Base-by-base conservation (phyloP, 2,797 vertebrate genomes). In the Epinephelus coioides region DNA sequence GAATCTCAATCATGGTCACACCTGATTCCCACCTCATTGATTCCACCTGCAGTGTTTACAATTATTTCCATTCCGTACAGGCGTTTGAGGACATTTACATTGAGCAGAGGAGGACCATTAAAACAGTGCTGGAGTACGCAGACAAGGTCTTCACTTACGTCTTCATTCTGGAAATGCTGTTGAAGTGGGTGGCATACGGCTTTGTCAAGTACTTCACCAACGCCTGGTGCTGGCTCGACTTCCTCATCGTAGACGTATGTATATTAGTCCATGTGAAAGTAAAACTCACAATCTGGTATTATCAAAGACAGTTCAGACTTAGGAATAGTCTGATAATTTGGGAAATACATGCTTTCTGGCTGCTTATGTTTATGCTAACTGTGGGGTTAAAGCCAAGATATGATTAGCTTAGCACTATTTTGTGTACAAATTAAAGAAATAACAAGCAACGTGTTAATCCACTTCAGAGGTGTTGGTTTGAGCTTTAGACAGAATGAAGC, bases 211-310 rank as follows among this genome's bases (percentile, higher is more conserved):
- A 99, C 94, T 99, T 99, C 92, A 99, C 98, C 81, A 99, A 99
- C 73, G 98, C 98, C 2, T 99, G 98, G 98, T 99, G 98, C 92
- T 99, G 98, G 97, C 95, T 99, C 19, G 98, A 99, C 95, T 99
- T 99, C 93, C 94, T 99, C 81, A 99, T 99, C 76, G 98, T 99
- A 23, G 97, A 99, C 77, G 98, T 99, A 97, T 23, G 98, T 98
- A 94, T 91, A 47, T 30, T 25, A 68, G 14, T 62, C 40, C 46
- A 6, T 5, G n/a, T 18, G 5, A 21, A 56, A 43, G 27, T 54
- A 23, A 23, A 15, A 14, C 57, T 40, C 44, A 19, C 6, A 18
- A 34, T 34, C 34, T 34, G 34, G 34, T 34, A 34, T 6, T 34
- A 34, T 34, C 34, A 30, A 30, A 30, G 5, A 30, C 27, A 30